phyloP scores from a whole-genome alignment of 2,888 invertebrate species.

The Phengaris arion region DNA sequence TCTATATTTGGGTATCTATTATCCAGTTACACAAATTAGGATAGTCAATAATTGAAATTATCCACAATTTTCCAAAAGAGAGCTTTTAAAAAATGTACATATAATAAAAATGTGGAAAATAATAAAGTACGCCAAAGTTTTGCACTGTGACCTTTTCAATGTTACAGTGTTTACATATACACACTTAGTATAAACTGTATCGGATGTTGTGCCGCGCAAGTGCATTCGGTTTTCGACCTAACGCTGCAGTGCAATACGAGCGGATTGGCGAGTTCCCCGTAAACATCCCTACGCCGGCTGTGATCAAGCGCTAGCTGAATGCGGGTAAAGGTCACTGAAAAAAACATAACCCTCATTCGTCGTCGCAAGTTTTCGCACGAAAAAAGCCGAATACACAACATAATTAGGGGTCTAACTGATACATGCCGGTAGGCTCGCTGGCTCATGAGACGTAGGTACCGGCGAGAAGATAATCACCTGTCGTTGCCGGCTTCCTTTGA shows the following conservation, averaged over 20 bases:
- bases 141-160: slow-evolving; percentile 30
- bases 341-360: slow-evolving; percentile 8
- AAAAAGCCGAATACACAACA: not conserved
- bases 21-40: slow-evolving; percentile 7
- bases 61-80: not conserved
- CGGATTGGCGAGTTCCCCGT: not conserved
- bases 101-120: not conserved
- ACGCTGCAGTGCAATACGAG: not conserved
- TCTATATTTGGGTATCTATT: not conserved
- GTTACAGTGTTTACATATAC: slow-evolving; percentile 30
- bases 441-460: not conserved
- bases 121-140: slow-evolving; percentile 2
- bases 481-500: slow-evolving; percentile 83
- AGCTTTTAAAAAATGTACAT: not conserved
- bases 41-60: slow-evolving; percentile 12
- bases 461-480: slow-evolving; percentile 59
- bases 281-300: not conserved
- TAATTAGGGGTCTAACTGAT: not conserved
- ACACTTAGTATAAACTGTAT: not conserved
- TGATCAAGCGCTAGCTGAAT: not conserved
- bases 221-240: slow-evolving; percentile 13
- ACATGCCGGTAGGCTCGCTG: not conserved
- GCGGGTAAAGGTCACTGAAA: slow-evolving; percentile 21
- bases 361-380: not conserved
- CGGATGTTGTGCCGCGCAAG: not conserved